Percentiles rank a stretch among this genome's conserved stretches.
Conservation (phyloP, 2,888 invertebrate species). For the Diloba caeruleocephala region DNA sequence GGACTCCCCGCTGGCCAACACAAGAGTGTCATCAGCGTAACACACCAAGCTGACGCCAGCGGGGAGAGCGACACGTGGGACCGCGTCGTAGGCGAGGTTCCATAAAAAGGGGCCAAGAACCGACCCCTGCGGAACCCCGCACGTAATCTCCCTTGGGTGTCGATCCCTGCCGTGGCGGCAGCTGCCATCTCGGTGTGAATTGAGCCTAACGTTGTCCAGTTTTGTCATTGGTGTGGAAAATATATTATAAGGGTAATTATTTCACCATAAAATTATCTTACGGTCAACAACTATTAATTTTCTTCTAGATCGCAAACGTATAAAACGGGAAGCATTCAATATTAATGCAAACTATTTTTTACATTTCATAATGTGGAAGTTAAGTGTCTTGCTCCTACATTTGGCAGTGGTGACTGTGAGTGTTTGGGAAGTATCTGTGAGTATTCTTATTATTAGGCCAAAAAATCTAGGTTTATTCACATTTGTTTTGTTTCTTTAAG, state of each 20-base stretch:
- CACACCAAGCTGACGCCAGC: too few relatives aligned
- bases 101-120: too few relatives aligned
- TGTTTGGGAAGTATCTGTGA: slow-evolving; percentile 27
- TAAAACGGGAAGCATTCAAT: slow-evolving; percentile 9
- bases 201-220: slow-evolving; percentile 13
- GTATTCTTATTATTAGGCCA: slow-evolving; percentile 5
- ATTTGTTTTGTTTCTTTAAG: neutral
- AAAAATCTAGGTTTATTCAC: too few relatives aligned
- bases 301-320: slow-evolving; percentile 12
- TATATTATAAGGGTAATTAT: slow-evolving; percentile 20
- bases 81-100: too few relatives aligned
- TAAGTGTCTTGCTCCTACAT: slow-evolving; percentile 25
- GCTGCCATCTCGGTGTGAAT: too few relatives aligned
- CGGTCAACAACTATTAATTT: slow-evolving; percentile 6
- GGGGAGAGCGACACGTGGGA: too few relatives aligned
- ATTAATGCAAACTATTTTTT: neutral
- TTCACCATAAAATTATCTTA: slow-evolving; percentile 16
- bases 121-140: too few relatives aligned
- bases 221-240: slow-evolving; percentile 17
- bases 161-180: too few relatives aligned
- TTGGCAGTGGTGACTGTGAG: slow-evolving; percentile 14
- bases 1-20: too few relatives aligned
- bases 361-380: slow-evolving; percentile 33
- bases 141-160: too few relatives aligned
- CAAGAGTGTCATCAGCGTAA: too few relatives aligned